Base-by-base conservation (phyloP, 1,140 invertebrate genomes). In the Olivierus martensii region DNA sequence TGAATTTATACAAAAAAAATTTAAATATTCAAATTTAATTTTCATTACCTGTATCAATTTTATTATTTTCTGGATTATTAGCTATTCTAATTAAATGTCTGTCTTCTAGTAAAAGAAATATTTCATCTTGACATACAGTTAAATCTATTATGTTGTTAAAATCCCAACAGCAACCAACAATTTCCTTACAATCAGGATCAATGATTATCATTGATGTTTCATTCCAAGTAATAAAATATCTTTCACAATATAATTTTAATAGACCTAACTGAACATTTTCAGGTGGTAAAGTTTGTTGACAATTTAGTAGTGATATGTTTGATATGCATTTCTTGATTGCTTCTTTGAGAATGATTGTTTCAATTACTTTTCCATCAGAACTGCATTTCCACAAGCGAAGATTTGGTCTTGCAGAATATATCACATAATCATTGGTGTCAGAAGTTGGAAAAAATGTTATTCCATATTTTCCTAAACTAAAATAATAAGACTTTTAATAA, bases 311-410 rank as follows among this genome's bases (percentile, higher is more conserved):
- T 28, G 4, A 9, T 28, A 28, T 28, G 9, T 6, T 6, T 6
- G 28, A 9, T 28, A 28, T 9, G 9, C 9, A 6, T 28, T 28
- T 28, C 28, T 28, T 28, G 70, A 62, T 77, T 71, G 57, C 75
- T 73, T 59, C 82, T 72, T 85, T 87, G 64, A 90, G 88, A 12
- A 90, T 76, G 28, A 87, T 69, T 1, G 87, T 91, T 70, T 85
- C 81, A n/a, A 76, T 66, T n/a, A 92, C 87, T 61, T 75, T 75
- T 7, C 87, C 87, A 53, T 71, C 63, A 49, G 74, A 69, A 68
- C 84, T 79, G 11, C 86, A 79, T 56, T 83, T 73, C 88, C 88
- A 93, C 50, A 91, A 70, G 41, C 87, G 70, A 43, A 84, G 69
- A 17, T 85, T 84, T 22, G 84, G 81, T 47, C 87, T 74, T 39